Evolutionary conservation across 2,797 vertebrate genomes (phyloP), one percentile per base, ranked within the genome.

Genomic region (Cossypha caffra): DNA sequence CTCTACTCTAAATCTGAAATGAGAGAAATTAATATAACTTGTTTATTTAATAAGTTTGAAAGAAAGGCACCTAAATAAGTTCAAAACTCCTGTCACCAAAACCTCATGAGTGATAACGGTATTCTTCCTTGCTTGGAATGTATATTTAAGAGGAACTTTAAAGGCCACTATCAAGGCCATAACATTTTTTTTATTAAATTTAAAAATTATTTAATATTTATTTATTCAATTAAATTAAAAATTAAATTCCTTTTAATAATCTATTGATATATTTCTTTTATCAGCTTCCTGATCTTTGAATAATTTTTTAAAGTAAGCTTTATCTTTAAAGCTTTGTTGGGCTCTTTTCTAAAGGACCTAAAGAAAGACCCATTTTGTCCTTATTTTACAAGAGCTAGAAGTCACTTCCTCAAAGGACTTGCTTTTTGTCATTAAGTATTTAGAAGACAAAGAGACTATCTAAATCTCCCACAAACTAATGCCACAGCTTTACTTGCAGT

Each of bases 381-480:
- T 95, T 94, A 31, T 81, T 94, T 94, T 87, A n/a, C 7, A 37
- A 40, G 51, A 95, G 48, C 58, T 91, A 83, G 50, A 96, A 89
- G 40, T 86, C 21, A 25, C 38, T 96, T 96, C 9, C 82, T 82
- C 69, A 57, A 85, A 96, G 91, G 81, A 90, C 62, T 48, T 94
- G 47, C 77, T 67, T 95, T 96, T 84, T 79, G 57, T 77, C 77
- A 90, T 93, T 95, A 95, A 86, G 78, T 77, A 96, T 97, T 97
- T 98, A 96, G 79, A 94, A 94, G 72, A 88, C 51, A 95, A 91
- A 95, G 68, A 83, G 63, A 73, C 77, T 61, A 80, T 86, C 75
- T 78, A 89, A 87, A 54, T 96, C 71, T 76, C 50, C 12, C 80
- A 61, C 88, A 96, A 91, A 76, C 59, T 90, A 76, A 87, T 81